Percentiles rank a stretch among this genome's conserved stretches.
Evolutionary conservation across 2,888 invertebrate species (phyloP).

Genomic region (Hypomecis punctinalis): DNA sequence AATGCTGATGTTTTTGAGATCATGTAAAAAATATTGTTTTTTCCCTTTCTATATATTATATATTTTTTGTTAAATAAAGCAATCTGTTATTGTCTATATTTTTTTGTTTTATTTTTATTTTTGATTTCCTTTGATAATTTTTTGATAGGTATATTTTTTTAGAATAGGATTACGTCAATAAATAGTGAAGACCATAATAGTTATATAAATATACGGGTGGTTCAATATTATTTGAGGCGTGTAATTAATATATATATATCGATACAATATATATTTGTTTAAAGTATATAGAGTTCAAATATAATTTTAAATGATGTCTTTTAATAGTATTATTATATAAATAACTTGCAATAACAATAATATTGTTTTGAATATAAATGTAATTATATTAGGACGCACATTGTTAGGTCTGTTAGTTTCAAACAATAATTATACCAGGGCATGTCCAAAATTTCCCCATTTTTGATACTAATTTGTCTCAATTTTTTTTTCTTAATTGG

Average conservation of each 20-base stretch:
- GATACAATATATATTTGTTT: slow-evolving; percentile 24
- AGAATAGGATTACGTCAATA: slow-evolving; percentile 57
- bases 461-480: slow-evolving; percentile 22
- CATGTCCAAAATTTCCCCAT: slow-evolving; percentile 47
- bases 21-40: slow-evolving; percentile 80
- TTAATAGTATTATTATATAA: slow-evolving; percentile 27
- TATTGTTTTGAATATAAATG: slow-evolving; percentile 45
- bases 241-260: slow-evolving; percentile 18
- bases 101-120: slow-evolving; percentile 77
- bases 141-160: slow-evolving; percentile 45
- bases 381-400: slow-evolving; percentile 55
- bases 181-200: slow-evolving; percentile 76
- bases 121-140: slow-evolving; percentile 51
- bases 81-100: slow-evolving; percentile 83
- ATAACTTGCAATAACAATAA: slow-evolving; percentile 27
- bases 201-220: slow-evolving; percentile 73
- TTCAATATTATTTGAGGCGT: slow-evolving; percentile 60
- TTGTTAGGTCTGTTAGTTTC: slow-evolving; percentile 50
- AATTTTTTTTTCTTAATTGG: slow-evolving; percentile 49
- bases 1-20: slow-evolving; percentile 57
- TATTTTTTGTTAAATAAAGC: slow-evolving; percentile 86
- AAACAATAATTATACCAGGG: slow-evolving; percentile 38
- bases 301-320: slow-evolving; percentile 19
- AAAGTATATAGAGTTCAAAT: slow-evolving; percentile 25
- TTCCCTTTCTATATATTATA: slow-evolving; percentile 81